These are phyloP conservation scores for Lethenteron camtschaticum DNA, from an alignment of 2,113 vertebrate genomes.

Conservation along the genomic window DNA sequence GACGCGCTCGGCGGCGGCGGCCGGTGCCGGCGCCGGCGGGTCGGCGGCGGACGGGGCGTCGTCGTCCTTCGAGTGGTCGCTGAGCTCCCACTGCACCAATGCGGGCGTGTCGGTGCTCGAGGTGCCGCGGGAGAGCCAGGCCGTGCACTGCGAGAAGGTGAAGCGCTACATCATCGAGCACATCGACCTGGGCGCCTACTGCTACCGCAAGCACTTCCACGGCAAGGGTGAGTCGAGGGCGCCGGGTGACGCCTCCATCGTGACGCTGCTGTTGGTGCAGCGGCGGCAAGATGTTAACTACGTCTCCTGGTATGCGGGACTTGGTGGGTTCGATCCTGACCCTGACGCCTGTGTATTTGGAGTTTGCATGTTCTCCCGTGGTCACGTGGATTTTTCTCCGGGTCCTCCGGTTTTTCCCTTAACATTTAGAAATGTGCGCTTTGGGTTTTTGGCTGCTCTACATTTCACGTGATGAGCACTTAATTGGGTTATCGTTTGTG, in stretches of 20 bases:
- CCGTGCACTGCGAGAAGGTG: constrained; percentile 45
- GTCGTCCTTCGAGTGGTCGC: constrained; percentile 49
- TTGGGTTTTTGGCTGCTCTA: too few relatives aligned
- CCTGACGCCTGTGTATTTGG: background rate
- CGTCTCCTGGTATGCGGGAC: background rate
- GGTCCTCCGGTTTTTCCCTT: too few relatives aligned
- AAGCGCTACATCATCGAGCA: constrained; percentile 82
- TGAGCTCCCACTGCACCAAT: constrained; percentile 67
- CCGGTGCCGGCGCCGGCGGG: constrained; percentile 40
- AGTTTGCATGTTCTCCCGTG: too few relatives aligned
- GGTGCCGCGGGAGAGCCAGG: constrained; percentile 54
- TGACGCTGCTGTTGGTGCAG: background rate
- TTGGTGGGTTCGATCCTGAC: background rate
- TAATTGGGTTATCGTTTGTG: too few relatives aligned
- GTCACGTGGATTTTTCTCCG: too few relatives aligned
- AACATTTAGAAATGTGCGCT: too few relatives aligned
- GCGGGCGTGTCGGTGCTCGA: constrained; percentile 75
- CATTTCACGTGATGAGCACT: too few relatives aligned
- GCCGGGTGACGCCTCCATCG: too few relatives aligned
- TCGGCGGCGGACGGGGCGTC: constrained; percentile 43
- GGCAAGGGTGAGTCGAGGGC: constrained; percentile 40
- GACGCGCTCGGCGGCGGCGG: constrained; percentile 49
- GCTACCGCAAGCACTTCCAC: constrained; percentile 73
- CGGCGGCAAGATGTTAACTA: background rate
- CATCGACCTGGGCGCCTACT: constrained; percentile 71